Base-by-base conservation (phyloP, 2,888 invertebrate species). In the Incurvaria masculella region DNA sequence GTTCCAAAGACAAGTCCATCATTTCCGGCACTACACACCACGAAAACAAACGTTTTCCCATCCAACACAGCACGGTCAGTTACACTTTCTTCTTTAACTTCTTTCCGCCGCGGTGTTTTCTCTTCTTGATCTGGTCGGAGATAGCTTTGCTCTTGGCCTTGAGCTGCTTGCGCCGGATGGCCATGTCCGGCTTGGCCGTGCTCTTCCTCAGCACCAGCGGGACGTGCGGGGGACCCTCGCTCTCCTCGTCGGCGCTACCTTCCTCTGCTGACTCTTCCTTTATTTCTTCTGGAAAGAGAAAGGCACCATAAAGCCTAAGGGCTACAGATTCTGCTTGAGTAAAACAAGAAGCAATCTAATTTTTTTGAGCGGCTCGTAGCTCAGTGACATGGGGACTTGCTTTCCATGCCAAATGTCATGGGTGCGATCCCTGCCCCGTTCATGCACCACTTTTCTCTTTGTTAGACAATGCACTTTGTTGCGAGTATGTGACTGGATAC, bases 121-220 rank as follows among this genome's bases (percentile, higher is more conserved):
- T 65, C 54, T 75, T 76, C 52, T 76, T 78, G 17, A 78, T 78
- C 59, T 78, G 71, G 52, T 72, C 72, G 17, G 75, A 74, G 49
- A 76, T 76, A 2, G 66, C 62, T 57, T 78, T 78, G 56, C 70
- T 72, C 53, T 76, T 75, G 4, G 72, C 73, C 56, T 71, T 76
- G 1, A 78, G 65, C 53, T 79, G 78, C 59, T 79, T 79, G 14
- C 79, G 66, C 53, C 78, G 62, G 19, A 79, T 79, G 0, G 73
- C 69, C 63, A 72, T 75, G 51, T 74, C 69, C 20, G 78, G 72
- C 52, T 65, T 68, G 46, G 64, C 64, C 59, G 70, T 66, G 40
- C 53, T 53, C 55, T 68, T 61, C 44, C 55, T 23, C 21, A 58
- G 52, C 45, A 56, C 57, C 6, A 51, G 51, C 33, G 46, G 58